Base-by-base conservation (phyloP, 2,888 invertebrate genomes). In the Drosophila melanosoma region DNA sequence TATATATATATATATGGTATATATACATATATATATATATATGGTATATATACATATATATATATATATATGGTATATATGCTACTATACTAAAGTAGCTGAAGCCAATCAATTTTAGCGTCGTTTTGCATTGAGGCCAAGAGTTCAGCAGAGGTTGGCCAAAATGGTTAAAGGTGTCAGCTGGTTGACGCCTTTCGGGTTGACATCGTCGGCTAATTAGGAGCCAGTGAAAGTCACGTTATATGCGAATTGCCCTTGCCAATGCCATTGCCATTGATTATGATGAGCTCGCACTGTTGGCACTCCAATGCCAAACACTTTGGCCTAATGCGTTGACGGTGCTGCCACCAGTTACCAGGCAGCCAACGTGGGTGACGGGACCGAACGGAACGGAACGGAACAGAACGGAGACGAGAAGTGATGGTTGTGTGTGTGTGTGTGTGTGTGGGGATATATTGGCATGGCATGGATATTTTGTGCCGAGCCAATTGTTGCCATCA, bases 231-330 rank as follows among this genome's bases (percentile, higher is more conserved):
- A 68, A 79, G 69, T 70, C 77, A 70, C 58, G 65, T 76, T 59
- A 76, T 66, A 70, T 74, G 59, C 35, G 23, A 54, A 54, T 54
- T 45, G 45, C 4, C 45, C 23, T 45, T 20, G 23, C 45, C 45
- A 45, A 45, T 45, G 45, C 20, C 45, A 23, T 64, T 63, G 74
- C 60, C 75, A 79, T 68, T 80, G 76, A 80, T 81, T 74, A 81
- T 80, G 74, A 80, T 81, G 81, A 81, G 77, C 54, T 51, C 70
- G 76, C 63, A 54, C 62, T 71, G 62, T 68, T 63, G 69, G 69
- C 72, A 60, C 36, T 69, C 64, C 57, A 81, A 69, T 78, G 69
- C 66, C 71, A 65, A 74, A 70, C 83, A 83, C 68, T 77, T 86
- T 72, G 71, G 45, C 48, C 68, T 69, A 83, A 86, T 82, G 71